Evolutionary conservation across 2,797 vertebrate genomes (phyloP).

Genomic region (Ctenosaura bakeri): DNA sequence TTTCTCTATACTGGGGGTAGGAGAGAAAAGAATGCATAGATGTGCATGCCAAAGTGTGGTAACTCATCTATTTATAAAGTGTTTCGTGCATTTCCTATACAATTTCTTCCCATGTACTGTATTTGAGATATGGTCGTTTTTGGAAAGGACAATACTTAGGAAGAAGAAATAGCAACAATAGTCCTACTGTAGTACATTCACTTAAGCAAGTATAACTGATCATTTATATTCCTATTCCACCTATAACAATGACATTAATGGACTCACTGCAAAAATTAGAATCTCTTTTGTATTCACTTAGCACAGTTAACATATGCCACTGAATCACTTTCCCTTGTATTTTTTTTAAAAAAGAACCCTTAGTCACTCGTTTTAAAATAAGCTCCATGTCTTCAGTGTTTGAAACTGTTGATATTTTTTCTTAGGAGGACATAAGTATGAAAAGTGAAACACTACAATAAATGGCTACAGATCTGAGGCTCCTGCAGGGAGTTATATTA

Average conservation of each 20-base stretch:
- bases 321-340: not conserved
- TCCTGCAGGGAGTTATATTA: not conserved
- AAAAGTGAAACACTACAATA: not conserved
- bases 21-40: not conserved
- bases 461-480: not conserved
- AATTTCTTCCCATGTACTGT: not conserved
- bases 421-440: not conserved
- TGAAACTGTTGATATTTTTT: not conserved
- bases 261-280: not conserved
- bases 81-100: not conserved
- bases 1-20: not conserved
- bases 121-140: slow-evolving; percentile 7
- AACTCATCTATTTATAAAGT: not conserved
- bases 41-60: not conserved
- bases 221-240: not conserved
- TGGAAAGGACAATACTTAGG: not conserved
- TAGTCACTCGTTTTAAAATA: slow-evolving; percentile 24
- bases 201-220: not conserved
- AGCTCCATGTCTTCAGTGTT: not conserved
- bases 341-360: not conserved
- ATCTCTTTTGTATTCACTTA: not conserved
- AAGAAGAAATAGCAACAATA: not conserved
- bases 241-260: not conserved
- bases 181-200: not conserved
- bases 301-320: slow-evolving; percentile 12